Evolutionary conservation across 2,888 invertebrate species (phyloP), one percentile per base, ranked within the genome.

Genomic region (Halictus ligatus): DNA sequence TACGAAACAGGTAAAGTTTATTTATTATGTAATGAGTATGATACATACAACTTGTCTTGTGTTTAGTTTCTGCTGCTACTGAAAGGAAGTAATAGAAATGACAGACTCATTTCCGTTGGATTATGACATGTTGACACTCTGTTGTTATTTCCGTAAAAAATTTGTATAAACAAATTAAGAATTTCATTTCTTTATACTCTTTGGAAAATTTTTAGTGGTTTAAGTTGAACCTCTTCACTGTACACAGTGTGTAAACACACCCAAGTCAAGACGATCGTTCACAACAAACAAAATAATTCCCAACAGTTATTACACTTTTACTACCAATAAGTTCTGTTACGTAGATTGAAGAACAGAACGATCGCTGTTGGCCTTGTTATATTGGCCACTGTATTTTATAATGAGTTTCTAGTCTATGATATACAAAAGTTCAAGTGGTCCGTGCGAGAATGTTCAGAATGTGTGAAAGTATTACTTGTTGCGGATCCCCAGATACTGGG

Each of bases 401-500:
- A 96, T 93, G 97, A 97, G 95, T 96, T 96, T 95, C 92, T 96
- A 75, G 94, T 96, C 13, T 97, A 96, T 90, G 90, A 95, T 86
- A 95, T 96, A 95, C 95, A 95, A 77, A 94, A 95, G 25, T 92
- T 96, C 50, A 94, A 95, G 81, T 97, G 97, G 95, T 94, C 95
- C 29, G 82, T 87, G 2, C 91, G 94, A 43, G 92, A 94, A 12
- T 95, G 95, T 86, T 92, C 90, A 81, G 96, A 96, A 81, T 97
- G 97, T 90, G 96, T 97, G 8, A 96, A 96, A 91, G 95, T 98
- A 81, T 94, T 98, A 75, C 96, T 98, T 77, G 97, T 98, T 78
- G 98, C 99, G 10, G 99, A 99, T 95, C 99, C 99, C 29, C 99
- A 99, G 95, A 97, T 99, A 85, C 97, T 99, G 90, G 99, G 99